Evolutionary conservation across 2,113 vertebrate species (phyloP).

Genomic region (Daubentonia madagascariensis): DNA sequence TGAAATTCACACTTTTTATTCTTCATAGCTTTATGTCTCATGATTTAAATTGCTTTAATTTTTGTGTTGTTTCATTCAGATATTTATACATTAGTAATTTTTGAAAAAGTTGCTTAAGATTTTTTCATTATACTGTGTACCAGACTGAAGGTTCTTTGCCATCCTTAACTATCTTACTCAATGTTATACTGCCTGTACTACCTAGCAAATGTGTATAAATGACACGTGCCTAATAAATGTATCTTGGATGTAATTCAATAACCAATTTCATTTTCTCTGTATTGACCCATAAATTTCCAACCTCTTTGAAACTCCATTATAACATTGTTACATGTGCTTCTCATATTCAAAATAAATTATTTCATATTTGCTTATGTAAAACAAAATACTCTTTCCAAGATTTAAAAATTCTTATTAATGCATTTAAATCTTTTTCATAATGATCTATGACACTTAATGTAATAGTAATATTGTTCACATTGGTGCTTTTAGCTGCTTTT

Average conservation of each 20-base stretch:
- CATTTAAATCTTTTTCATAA: background rate
- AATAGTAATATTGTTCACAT: background rate
- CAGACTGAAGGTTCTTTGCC: background rate
- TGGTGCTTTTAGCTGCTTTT: background rate
- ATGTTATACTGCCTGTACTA: background rate
- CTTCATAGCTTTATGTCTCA: background rate
- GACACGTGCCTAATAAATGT: background rate
- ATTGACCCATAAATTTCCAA: background rate
- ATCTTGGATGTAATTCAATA: background rate
- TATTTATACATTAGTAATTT: background rate
- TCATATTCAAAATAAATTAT: background rate
- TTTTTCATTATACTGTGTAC: background rate
- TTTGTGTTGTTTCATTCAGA: background rate
- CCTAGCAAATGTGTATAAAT: background rate
- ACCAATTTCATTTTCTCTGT: conserved; percentile 17
- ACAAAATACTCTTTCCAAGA: background rate
- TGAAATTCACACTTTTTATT: background rate
- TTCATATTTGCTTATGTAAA: background rate
- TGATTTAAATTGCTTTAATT: background rate
- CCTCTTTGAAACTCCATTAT: conserved; percentile 59
- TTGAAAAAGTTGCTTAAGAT: background rate
- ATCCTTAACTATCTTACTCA: background rate
- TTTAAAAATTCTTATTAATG: background rate
- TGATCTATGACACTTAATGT: background rate
- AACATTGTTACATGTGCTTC: background rate